Conservation (phyloP, 1,140 invertebrate genomes). For the Halictus rubicundus region DNA sequence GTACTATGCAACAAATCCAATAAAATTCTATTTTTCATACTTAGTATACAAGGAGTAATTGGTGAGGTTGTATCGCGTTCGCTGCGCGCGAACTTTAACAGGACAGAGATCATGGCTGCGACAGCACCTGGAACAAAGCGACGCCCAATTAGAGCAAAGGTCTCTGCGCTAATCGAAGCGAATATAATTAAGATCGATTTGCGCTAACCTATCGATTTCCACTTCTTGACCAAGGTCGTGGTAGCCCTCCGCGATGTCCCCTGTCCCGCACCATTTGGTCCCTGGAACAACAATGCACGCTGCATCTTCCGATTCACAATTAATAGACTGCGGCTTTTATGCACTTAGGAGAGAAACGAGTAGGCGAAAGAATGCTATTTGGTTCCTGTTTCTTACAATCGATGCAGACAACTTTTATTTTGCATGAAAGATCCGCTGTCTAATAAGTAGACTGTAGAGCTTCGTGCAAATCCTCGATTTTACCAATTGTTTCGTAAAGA, state of each 20-base stretch:
- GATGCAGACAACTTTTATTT: too few species aligned
- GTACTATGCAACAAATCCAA: neutral
- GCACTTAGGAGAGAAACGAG: too few species aligned
- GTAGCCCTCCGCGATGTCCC: slow-evolving; percentile 91
- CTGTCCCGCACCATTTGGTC: slow-evolving; percentile 94
- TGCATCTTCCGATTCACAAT: neutral
- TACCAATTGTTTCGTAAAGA: too few species aligned
- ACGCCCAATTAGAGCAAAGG: slow-evolving; percentile 13
- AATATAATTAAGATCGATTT: neutral
- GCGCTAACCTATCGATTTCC: slow-evolving; percentile 83
- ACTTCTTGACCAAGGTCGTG: slow-evolving; percentile 88
- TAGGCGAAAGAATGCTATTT: too few species aligned
- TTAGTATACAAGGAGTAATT: slow-evolving; percentile 93
- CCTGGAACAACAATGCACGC: slow-evolving; percentile 80
- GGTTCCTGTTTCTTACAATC: too few species aligned
- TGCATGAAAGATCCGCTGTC: too few species aligned
- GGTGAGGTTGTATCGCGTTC: slow-evolving; percentile 88
- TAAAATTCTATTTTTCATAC: slow-evolving; percentile 77
- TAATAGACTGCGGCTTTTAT: neutral
- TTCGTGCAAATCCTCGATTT: too few species aligned
- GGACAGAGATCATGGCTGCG: slow-evolving; percentile 91
- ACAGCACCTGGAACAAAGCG: slow-evolving; percentile 84
- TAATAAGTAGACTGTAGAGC: too few species aligned
- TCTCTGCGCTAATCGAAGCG: neutral
- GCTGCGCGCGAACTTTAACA: slow-evolving; percentile 87